Evolutionary conservation across 1,140 invertebrate genomes (phyloP).

Genomic region (Tetramorium simillimum): DNA sequence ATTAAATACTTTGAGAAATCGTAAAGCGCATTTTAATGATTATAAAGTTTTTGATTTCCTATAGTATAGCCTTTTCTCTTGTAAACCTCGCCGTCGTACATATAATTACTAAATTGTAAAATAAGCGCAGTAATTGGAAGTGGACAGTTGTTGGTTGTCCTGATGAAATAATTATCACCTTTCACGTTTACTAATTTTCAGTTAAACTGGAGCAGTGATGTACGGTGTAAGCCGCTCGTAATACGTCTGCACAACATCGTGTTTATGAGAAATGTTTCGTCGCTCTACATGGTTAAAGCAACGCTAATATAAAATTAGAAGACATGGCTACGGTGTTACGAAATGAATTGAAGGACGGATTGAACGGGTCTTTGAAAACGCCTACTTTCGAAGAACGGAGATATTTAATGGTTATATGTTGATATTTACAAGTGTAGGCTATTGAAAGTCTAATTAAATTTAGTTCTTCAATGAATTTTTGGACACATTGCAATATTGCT

Average conservation of each 20-base stretch:
- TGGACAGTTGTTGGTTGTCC: conserved; percentile 1
- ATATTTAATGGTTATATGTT: conserved; percentile 67
- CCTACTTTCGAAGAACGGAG: conserved; percentile 66
- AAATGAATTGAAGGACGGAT: conserved; percentile 72
- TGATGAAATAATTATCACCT: conserved; percentile 40
- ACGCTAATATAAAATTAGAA: conserved; percentile 79
- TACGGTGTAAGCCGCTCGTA: conserved; percentile 73
- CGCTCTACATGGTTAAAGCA: conserved; percentile 83
- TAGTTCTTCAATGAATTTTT: conserved; percentile 73
- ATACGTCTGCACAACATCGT: conserved; percentile 67
- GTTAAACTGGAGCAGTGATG: conserved; percentile 83
- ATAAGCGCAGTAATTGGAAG: conserved; percentile 18
- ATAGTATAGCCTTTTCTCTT: conserved; percentile 8
- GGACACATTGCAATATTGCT: conserved; percentile 76
- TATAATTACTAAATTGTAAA: conserved; percentile 9
- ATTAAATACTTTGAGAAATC: conserved; percentile 22
- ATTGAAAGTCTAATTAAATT: conserved; percentile 70
- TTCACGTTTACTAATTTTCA: conserved; percentile 78
- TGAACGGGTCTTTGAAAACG: conserved; percentile 69
- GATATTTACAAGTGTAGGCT: conserved; percentile 69
- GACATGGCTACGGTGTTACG: conserved; percentile 73
- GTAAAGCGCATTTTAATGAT: conserved; percentile 5
- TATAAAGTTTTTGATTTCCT: conserved; percentile 15
- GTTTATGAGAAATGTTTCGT: conserved; percentile 82
- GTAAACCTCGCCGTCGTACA: background rate